Base-by-base conservation (phyloP, 2,797 vertebrate genomes). In the Sus cebifrons region DNA sequence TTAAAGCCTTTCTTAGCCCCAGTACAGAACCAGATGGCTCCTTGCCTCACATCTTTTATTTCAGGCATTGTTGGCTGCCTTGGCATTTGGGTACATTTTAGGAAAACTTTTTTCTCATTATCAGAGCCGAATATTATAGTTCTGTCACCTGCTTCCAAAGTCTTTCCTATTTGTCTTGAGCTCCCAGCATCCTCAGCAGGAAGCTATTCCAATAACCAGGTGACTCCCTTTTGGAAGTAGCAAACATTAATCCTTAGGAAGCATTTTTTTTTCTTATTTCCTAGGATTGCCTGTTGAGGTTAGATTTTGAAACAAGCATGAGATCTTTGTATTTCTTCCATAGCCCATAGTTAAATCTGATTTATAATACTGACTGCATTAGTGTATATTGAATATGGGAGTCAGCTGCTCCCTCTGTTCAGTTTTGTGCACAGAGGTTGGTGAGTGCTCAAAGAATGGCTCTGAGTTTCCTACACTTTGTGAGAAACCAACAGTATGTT, bases 231-330 rank as follows among this genome's bases (percentile, higher is more conserved):
- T 88, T 20, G 79, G 36, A 92, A 79, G 21, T 32, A 49, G 44
- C 44, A 49, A 49, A 10, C 44, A 49, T 6, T 49, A 49, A 29
- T 77, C n/a, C 29, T 83, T 74, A 40, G 56, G 40, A 93, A 88
- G 25, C 23, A 54, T 15, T n/a, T 88, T 86, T 36, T 23, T 13
- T 0, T 25, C 3, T 71, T 49, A 65, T 94, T 18, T 71, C 65
- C 10, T 23, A 62, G 10, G 7, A 84, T 90, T 90, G 18, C 58
- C 86, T 91, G 62, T 27, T 56, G 6, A 73, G 75, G 2, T 92
- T 81, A 56, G 27, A 81, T 94, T 89, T 87, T 90, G 71, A 94
- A 96, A 88, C 18, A 7, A 88, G 54, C 5, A 4, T 54, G 36
- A n/a, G 20, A 27, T 85, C 7, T 10, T 68, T 95, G 17, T 82